Percentiles rank a stretch among this genome's conserved stretches.
These are phyloP conservation scores for Lasioglossum lativentre DNA, from an alignment of 2,888 invertebrate species.

Conservation along the genomic window DNA sequence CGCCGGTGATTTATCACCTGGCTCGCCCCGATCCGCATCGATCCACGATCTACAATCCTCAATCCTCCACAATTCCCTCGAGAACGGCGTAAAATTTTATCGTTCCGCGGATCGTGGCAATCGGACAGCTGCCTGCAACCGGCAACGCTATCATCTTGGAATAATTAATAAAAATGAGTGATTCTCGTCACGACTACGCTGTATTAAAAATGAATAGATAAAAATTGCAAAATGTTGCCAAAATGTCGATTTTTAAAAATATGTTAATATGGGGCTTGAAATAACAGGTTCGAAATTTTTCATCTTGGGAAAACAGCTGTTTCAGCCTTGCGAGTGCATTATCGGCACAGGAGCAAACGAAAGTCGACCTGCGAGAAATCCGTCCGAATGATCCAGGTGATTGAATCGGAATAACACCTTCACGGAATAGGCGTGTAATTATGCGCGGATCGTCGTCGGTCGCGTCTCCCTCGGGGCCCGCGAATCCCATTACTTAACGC, in stretches of 20 bases:
- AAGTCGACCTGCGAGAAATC: background rate
- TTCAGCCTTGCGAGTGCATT: background rate
- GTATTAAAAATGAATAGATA: background rate
- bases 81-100: conserved; percentile 30
- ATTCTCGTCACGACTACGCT: background rate
- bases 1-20: conserved; percentile 47
- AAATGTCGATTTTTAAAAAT: no score
- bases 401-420: background rate
- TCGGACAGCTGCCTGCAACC: background rate
- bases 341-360: background rate
- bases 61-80: background rate
- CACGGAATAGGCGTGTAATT: conserved; percentile 21
- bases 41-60: background rate
- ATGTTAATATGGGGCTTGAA: background rate
- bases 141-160: background rate
- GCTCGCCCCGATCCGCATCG: background rate
- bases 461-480: background rate
- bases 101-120: conserved; percentile 1
- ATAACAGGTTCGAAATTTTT: no score
- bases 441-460: conserved; percentile 9
- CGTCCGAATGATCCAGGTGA: background rate
- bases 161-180: background rate
- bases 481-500: conserved; percentile 24
- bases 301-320: background rate
- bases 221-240: no score